Percentiles rank a stretch among this genome's conserved stretches.
These are phyloP conservation scores for Conus betulinus DNA, from an alignment of 1,140 invertebrate species.

Conservation along the genomic window DNA sequence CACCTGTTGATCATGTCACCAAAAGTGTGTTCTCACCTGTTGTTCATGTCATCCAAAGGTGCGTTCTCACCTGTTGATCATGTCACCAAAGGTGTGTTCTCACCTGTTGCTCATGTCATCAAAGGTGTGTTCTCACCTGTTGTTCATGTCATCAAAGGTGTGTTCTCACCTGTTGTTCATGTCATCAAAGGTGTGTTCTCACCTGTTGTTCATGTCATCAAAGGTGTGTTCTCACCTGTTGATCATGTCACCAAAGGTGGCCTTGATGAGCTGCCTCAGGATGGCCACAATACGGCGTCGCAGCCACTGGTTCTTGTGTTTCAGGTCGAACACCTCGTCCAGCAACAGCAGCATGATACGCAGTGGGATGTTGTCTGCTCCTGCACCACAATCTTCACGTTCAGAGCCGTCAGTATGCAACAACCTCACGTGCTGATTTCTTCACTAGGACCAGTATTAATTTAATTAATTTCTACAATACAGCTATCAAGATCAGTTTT, in stretches of 20 bases:
- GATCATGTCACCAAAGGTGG: slow-evolving; percentile 90
- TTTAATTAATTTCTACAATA: too few species aligned
- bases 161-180: slow-evolving; percentile 74
- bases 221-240: slow-evolving; percentile 78
- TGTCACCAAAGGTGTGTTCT: not conserved
- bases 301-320: slow-evolving; percentile 92
- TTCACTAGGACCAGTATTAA: too few species aligned
- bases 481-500: too few species aligned
- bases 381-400: slow-evolving; percentile 33
- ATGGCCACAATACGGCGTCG: slow-evolving; percentile 87
- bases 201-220: slow-evolving; percentile 1
- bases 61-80: not conserved
- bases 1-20: not conserved
- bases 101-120: not conserved
- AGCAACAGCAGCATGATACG: slow-evolving; percentile 90
- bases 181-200: not conserved
- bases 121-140: slow-evolving; percentile 75
- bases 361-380: slow-evolving; percentile 88
- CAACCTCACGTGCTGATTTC: too few species aligned
- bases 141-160: slow-evolving; percentile 90
- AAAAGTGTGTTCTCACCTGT: not conserved
- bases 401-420: not conserved
- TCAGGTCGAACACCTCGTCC: slow-evolving; percentile 94
- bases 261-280: slow-evolving; percentile 86
- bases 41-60: not conserved